A percentile compares a stretch with the other conserved stretches of the same genome.
Evolutionary conservation across 2,113 vertebrate genomes (phyloP).

Genomic region (Gadus chalcogrammus): DNA sequence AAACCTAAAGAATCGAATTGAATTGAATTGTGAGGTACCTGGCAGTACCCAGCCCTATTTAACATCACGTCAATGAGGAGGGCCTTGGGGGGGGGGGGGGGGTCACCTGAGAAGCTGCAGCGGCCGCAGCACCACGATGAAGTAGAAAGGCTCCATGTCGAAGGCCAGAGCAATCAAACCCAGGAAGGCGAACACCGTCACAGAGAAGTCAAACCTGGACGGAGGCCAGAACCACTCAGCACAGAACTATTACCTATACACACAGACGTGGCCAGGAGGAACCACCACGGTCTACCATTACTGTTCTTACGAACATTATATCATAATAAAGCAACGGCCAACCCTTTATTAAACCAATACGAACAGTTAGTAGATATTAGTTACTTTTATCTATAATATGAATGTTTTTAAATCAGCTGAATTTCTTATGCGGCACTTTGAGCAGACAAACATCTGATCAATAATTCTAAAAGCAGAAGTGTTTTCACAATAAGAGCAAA

Average conservation of each 20-base stretch:
- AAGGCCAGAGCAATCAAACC: constrained; percentile 89
- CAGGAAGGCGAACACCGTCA: constrained; percentile 90
- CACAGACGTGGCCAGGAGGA: background rate
- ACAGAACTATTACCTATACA: background rate
- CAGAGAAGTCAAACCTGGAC: constrained; percentile 91
- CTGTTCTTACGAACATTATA: background rate
- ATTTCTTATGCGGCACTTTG: no score
- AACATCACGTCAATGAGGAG: no score
- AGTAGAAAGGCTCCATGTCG: constrained; percentile 95
- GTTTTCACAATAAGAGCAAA: background rate
- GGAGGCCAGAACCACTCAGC: background rate
- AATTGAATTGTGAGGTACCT: no score
- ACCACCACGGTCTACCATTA: background rate
- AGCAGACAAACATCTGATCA: no score
- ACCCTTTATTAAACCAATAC: no score
- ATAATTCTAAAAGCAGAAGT: no score
- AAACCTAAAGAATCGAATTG: no score
- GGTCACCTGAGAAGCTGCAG: constrained; percentile 92
- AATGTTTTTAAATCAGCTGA: no score
- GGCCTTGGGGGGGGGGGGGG: background rate
- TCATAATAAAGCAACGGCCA: no score
- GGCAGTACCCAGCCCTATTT: no score
- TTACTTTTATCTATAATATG: no score
- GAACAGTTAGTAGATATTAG: no score
- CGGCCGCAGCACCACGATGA: constrained; percentile 91